Evolutionary conservation across 1,140 invertebrate species (phyloP).

Genomic region (Drosophila pandora): DNA sequence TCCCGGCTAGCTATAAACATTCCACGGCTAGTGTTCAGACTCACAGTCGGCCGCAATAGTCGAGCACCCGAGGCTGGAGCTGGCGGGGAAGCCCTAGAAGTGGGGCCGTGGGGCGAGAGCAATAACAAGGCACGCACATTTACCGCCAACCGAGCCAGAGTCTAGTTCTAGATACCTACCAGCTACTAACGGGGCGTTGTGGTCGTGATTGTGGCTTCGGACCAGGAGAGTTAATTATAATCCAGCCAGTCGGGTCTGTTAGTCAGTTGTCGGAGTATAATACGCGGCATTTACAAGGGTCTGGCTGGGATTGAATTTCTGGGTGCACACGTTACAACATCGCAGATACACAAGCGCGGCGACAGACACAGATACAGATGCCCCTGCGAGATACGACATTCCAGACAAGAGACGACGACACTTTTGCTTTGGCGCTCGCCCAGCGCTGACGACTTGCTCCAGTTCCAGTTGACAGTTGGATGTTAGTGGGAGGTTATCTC

Average conservation of each 20-base stretch:
- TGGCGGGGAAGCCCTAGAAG: constrained; percentile 54
- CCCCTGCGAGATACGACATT: constrained; percentile 48
- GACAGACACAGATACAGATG: constrained; percentile 8
- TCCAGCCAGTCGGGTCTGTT: constrained; percentile 47
- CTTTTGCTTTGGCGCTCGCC: constrained; percentile 69
- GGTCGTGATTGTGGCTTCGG: constrained; percentile 49
- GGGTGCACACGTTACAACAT: constrained; percentile 44
- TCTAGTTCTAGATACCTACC: constrained; percentile 21
- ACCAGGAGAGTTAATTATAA: constrained; percentile 79
- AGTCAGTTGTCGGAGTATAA: constrained; percentile 51
- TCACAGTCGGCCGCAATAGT: constrained; percentile 24
- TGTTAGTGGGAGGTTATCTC: constrained; percentile 41
- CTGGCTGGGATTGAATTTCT: constrained; percentile 68
- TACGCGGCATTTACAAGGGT: constrained; percentile 63
- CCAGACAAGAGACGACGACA: constrained; percentile 33
- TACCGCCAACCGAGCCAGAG: constrained; percentile 29
- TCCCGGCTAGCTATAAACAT: constrained; percentile 26
- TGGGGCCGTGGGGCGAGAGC: constrained; percentile 34
- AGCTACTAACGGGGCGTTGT: constrained; percentile 71
- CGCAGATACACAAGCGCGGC: constrained; percentile 14
- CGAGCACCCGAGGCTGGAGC: constrained; percentile 7
- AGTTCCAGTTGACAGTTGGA: constrained; percentile 25
- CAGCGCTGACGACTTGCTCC: constrained; percentile 47
- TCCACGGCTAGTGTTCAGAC: constrained; percentile 71
- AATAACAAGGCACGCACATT: constrained; percentile 68